Base-by-base conservation (phyloP, 2,797 vertebrate genomes). In the Hyperoplus immaculatus region DNA sequence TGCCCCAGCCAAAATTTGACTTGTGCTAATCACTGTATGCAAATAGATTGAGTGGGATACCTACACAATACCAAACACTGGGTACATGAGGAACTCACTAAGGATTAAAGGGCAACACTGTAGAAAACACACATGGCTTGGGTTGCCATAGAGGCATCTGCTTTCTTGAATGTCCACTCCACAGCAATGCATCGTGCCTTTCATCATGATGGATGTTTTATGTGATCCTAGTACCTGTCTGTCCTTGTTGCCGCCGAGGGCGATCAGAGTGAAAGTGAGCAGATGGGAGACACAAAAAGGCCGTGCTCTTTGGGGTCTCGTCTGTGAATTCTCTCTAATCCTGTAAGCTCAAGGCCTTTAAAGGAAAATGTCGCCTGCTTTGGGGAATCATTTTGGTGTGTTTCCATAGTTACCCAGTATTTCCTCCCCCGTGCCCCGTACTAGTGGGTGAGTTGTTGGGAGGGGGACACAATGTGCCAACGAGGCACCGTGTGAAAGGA, bases 361-460 rank as follows among this genome's bases (percentile, higher is more conserved):
- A 57, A 87, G 86, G 56, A 80, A 81, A 72, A 15, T 58, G 73
- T 58, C 18, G 18, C 53, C 67, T 56, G 68, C 54, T 60, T 81
- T 16, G 10, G 72, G 80, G 72, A 85, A 77, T 65, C 79, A 77
- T 75, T 77, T 72, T 16, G 14, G 49, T 63, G 69, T 50, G 91
- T 93, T 92, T 83, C 93, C 91, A 94, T 93, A 85, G 88, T 75
- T 88, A 94, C 92, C 66, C 81, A 50, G 57, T 54, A 59, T 75
- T 80, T 69, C 68, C 63, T 54, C 58, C 62, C 49, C 50, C 4
- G 8, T 55, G 39, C 59, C 29, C 60, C 11, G 2, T 56, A 42
- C 67, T 67, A 43, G 47, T 70, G 75, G 72, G 53, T 18, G 65
- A 70, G 41, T 5, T 61, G 56, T 46, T 8, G 1, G 16, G 21